Base-by-base conservation (phyloP, 1,140 invertebrate genomes). In the Diachasma alloeum region DNA sequence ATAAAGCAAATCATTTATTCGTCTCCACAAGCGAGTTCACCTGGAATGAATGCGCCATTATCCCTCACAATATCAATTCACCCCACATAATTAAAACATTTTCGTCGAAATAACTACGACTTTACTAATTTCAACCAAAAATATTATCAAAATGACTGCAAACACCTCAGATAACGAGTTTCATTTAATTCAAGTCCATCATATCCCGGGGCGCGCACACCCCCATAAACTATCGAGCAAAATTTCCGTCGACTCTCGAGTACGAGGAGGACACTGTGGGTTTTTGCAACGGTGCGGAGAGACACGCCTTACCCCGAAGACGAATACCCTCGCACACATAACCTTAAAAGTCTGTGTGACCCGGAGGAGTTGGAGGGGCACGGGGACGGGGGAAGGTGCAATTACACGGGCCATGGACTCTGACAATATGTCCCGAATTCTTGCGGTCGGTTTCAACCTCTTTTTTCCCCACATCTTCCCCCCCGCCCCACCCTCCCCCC, bases 331-430 rank as follows among this genome's bases (percentile, higher is more conserved):
- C 15, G 53, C 17, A n/a, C 36, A 68, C 31, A 66, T 22, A 37
- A 68, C 36, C 31, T 37, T 68, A 39, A 68, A 68, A 39, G 36
- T 39, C 36, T 17, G 59, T 68, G 36, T 68, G 36, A 13, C 31
- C 17, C 1, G 24, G 15, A 36, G n/a, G 31, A 68, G 15, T n/a
- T 46, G 39, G 2, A n/a, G 9, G 36, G 19, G 39, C 24, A 4
- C 0, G 22, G 36, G 44, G 9, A 17, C 17, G 15, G n/a, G 24
- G 37, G 39, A 37, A 9, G 48, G 46, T 48, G 31, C 56, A 63
- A 74, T 74, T 74, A 74, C 53, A 74, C 72, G 72, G 53, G 17
- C 72, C 72, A 74, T 74, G 36, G 26, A 74, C 72, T 74, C 44
- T 72, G 46, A 72, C 44, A 72, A 72, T 72, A 56, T 72, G 70